Base-by-base conservation (phyloP, 2,888 invertebrate species). In the Lithophane ornitopus region DNA sequence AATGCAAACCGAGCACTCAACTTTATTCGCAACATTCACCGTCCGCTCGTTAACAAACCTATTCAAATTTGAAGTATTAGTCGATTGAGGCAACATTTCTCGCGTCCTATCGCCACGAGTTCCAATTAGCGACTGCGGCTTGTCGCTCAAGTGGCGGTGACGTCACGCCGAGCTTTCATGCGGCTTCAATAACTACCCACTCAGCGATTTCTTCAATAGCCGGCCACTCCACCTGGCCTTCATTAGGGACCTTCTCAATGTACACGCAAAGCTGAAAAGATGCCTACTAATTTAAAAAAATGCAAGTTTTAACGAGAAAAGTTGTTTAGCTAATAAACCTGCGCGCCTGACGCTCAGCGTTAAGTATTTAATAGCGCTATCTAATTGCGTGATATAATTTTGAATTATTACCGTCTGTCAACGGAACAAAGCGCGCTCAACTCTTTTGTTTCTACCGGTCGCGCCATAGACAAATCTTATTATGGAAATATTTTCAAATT, bases 401-500 rank as follows among this genome's bases (percentile, higher is more conserved):
- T 92, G 92, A 94, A 94, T 94, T 94, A 95, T 95, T 92, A 94
- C 92, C 91, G 91, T 91, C 94, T 93, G 94, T 93, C 94, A 93
- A 87, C 88, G 84, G 90, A 94, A 96, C 96, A 95, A 95, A 95
- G 94, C 90, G 82, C 88, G 89, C 90, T 87, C 89, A 89, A 76
- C 89, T 91, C 95, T 96, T 96, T 96, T 96, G 95, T 96, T 93
- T 93, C 92, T 90, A 90, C 92, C 92, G 92, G 93, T 92, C 94
- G 93, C 92, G 92, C 94, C 95, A 96, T 96, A 96, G 96, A 96
- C 96, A 96, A 96, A 96, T 96, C 96, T 96, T 96, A 96, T 96
- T 96, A 96, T 96, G 95, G 95, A 96, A 96, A 96, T 96, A 96
- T 96, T 96, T 96, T 96, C 95, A 95, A 96, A 96, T 96, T 95